These are phyloP conservation scores for Lagopus muta DNA, from an alignment of 2,113 vertebrate genomes.

Conservation along the genomic window DNA sequence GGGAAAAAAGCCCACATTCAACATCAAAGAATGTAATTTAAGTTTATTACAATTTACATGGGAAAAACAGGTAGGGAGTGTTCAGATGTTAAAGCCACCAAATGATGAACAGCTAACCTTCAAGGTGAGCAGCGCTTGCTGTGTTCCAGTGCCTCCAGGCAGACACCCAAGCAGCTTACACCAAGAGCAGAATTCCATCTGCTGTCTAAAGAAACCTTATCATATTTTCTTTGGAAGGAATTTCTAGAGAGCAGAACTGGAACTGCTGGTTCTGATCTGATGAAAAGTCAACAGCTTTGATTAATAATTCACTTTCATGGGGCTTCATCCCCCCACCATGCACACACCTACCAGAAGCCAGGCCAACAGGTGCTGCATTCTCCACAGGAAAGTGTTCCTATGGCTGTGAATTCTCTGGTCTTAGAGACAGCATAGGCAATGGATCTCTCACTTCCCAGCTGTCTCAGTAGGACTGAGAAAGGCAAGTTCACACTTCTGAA, in stretches of 20 bases:
- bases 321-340: background rate
- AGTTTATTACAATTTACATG: background rate
- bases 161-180: background rate
- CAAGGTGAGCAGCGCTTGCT: background rate
- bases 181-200: background rate
- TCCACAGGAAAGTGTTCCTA: rapidly evolving
- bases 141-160: background rate
- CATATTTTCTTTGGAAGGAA: background rate
- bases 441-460: background rate
- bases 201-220: background rate
- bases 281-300: background rate
- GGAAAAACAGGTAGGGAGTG: background rate
- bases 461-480: background rate
- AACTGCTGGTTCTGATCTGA: background rate
- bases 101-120: background rate
- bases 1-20: background rate
- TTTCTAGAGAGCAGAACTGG: background rate
- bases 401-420: background rate
- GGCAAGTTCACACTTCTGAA: background rate
- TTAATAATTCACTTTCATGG: background rate
- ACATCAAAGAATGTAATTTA: background rate
- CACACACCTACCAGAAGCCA: background rate
- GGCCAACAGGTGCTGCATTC: background rate
- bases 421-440: background rate
- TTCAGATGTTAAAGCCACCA: background rate